Evolutionary conservation across 2,888 invertebrate genomes (phyloP), one percentile per base, ranked within the genome.

Genomic region (Anagyrus pseudococci): DNA sequence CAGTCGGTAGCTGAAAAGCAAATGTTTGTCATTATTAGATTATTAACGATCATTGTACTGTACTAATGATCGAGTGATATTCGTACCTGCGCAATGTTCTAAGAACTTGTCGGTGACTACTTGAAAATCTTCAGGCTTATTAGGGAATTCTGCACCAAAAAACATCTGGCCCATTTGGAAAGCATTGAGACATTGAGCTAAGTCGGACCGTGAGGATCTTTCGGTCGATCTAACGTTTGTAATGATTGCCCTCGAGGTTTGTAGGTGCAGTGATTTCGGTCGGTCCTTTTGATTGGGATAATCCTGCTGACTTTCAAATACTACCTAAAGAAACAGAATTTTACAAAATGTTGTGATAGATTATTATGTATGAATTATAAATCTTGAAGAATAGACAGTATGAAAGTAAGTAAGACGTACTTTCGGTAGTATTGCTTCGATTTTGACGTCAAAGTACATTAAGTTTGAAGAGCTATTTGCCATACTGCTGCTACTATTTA

Each of bases 391-490:
- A 23, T 57, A 2, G 1, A 47, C 19, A 53, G 10, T 50, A 43
- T 17, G 22, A 41, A 26, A 7, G 44, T 48, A 22, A 6, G n/a
- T 3, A 53, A 52, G 58, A 76, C 82, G 80, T 81, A 94, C 94
- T 84, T 93, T 90, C 23, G 97, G 96, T 89, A 97, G 92, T 72
- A 98, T 92, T 48, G 95, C 91, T 84, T 98, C 96, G 64, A 96
- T 84, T 77, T 93, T 89, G 47, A 96, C 89, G 79, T 96, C 96
- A 77, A 94, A 88, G 74, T 93, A 93, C 68, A 85, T 84, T 47
- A 84, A 79, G 71, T 81, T 81, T 19, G 81, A 75, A 10, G 75
- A 63, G 52, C 70, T 68, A 29, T 71, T 59, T 13, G 81, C 68
- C 33, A 79, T 71, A 54, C 77, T 75, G 66, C 75, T 75, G 55